Percentiles rank a stretch among this genome's conserved stretches.
Conservation (phyloP, 1,140 invertebrate species). For the Ostrea denselamellosa region DNA sequence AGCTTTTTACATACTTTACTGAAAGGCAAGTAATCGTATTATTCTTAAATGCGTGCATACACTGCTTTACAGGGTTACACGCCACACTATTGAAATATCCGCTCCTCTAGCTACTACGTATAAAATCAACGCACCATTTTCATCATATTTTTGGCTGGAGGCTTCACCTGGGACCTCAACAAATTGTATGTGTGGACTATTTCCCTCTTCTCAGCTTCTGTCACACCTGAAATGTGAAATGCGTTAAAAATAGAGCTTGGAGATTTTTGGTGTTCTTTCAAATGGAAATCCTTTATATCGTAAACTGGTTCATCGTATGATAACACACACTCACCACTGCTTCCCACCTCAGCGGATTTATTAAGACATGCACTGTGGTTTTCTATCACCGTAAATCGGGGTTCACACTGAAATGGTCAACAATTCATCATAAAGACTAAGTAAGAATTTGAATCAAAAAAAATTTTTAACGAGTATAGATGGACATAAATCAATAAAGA, state of each 20-base stretch:
- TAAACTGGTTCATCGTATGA: not conserved
- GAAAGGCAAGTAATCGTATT: no score
- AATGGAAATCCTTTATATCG: not conserved
- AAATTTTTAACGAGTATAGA: no score
- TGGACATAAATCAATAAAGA: no score
- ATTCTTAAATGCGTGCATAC: no score
- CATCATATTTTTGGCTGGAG: conserved; percentile 22
- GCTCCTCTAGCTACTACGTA: no score
- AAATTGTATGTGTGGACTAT: conserved; percentile 27
- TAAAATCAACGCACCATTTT: conserved; percentile 2
- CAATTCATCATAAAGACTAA: no score
- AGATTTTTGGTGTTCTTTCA: no score
- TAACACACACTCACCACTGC: not conserved
- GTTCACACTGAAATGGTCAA: not conserved
- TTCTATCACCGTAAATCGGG: not conserved
- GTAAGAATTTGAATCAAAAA: no score
- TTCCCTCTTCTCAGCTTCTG: not conserved
- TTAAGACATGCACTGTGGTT: not conserved
- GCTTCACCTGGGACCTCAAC: not conserved
- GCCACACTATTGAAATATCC: no score
- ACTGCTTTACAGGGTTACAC: no score
- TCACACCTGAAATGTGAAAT: not conserved
- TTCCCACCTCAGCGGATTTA: not conserved
- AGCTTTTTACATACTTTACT: no score
- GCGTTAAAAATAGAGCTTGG: no score